These are phyloP conservation scores for Ceyx cyanopectus DNA, from an alignment of 2,113 vertebrate genomes.

Conservation along the genomic window DNA sequence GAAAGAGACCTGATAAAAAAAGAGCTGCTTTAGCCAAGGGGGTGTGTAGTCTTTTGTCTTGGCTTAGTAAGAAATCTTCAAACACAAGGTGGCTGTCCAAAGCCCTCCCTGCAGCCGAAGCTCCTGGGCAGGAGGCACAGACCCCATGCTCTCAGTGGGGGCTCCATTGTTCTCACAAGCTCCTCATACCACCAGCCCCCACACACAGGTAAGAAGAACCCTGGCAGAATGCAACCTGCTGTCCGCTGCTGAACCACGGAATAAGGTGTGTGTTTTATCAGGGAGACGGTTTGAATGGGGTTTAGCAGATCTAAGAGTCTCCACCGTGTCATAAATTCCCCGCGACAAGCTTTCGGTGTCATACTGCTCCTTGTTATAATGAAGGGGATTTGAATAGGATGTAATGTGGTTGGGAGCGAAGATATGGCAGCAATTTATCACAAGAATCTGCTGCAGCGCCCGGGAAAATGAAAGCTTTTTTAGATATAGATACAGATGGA, in stretches of 20 bases:
- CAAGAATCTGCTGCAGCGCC: not conserved
- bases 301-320: constrained; percentile 65
- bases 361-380: constrained; percentile 61
- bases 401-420: constrained; percentile 56
- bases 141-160: not conserved
- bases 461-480: constrained; percentile 17
- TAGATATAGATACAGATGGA: constrained; percentile 54
- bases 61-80: not conserved
- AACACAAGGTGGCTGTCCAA: not conserved
- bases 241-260: not conserved
- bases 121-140: not conserved
- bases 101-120: not conserved
- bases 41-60: not conserved
- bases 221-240: not conserved
- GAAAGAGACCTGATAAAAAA: not conserved
- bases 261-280: constrained; percentile 63
- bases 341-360: constrained; percentile 64
- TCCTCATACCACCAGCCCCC: not conserved
- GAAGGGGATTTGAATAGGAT: constrained; percentile 70
- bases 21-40: not conserved
- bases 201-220: not conserved
- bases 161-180: accelerated
- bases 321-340: constrained; percentile 62
- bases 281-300: constrained; percentile 64
- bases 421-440: constrained; percentile 59